These are phyloP conservation scores for Taeniopygia guttata DNA, from an alignment of 2,797 vertebrate genomes.

Conservation along the genomic window DNA sequence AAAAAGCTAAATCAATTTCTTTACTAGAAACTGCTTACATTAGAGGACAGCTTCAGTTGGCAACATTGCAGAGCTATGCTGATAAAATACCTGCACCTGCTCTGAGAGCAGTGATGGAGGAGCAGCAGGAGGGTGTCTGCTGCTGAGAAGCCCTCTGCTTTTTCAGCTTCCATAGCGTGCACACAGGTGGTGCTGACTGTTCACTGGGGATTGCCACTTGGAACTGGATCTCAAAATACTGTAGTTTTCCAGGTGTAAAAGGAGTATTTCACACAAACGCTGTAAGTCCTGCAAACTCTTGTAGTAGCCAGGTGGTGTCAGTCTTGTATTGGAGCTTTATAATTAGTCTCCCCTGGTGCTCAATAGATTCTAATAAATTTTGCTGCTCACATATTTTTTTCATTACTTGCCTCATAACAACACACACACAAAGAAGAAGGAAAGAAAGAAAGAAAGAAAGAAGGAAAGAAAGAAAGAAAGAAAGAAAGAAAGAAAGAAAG, in stretches of 20 bases:
- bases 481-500: too few relatives aligned
- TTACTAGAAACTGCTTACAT: not conserved
- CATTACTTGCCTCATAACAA: not conserved
- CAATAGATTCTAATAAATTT: not conserved
- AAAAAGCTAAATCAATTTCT: not conserved
- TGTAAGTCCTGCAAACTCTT: not conserved
- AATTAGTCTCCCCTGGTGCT: not conserved
- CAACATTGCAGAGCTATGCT: not conserved
- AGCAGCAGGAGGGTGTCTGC: not conserved
- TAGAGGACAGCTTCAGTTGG: not conserved
- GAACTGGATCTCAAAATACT: not conserved
- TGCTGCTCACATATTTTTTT: not conserved
- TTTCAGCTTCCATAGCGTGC: not conserved
- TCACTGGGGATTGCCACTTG: not conserved
- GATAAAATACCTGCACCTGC: not conserved
- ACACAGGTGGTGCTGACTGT: not conserved
- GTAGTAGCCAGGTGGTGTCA: constrained; percentile 56
- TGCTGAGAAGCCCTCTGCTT: not conserved
- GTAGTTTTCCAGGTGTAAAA: not conserved
- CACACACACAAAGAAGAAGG: not conserved
- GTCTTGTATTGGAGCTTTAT: constrained; percentile 14
- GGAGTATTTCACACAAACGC: not conserved
- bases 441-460: too few relatives aligned
- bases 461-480: too few relatives aligned
- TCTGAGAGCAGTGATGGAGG: not conserved